Base-by-base conservation (phyloP, 2,113 vertebrate species). In the Hippopotamus amphibius region DNA sequence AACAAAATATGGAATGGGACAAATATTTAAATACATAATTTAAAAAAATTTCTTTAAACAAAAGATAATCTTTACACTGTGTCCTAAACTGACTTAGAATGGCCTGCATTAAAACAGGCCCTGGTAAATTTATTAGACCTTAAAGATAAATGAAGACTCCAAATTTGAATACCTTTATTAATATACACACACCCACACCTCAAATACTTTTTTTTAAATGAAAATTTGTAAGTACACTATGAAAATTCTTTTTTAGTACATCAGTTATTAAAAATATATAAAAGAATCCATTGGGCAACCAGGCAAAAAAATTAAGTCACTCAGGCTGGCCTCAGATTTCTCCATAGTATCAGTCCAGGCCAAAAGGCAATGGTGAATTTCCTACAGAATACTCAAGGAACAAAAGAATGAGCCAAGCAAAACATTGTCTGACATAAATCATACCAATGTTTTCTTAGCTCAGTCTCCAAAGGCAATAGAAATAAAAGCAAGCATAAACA, bases 121-220 rank as follows among this genome's bases (percentile, higher is more conserved):
- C 46, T 79, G 16, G n/a, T 72, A 65, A 87, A 68, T 33, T 68
- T 68, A 87, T 13, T 61, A 55, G 14, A 50, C 4, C 41, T 61
- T 79, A 86, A 43, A 77, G 43, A 77, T 50, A 71, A 65, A 65
- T 24, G 59, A 65, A 83, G 28, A 46, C 68, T 66, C 13, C 46
- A 94, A 48, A 95, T 96, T 93, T 91, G 69, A 95, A 94, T 97
- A 82, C 41, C 7, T 77, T 90, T 88, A 69, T 41, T 55, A 57
- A 65, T 77, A 63, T 1, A 76, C 11, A 69, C 5, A 81, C 15
- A 79, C 37, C 6, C 17, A 53, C 0, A 15, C 11, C 9, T 59
- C 43, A 81, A 97, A 76, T 68, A 46, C 15, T 57, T 80, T 93
- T 93, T 89, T 21, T 69, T 28, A 79, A 90, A 50, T 86, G 14